These are phyloP conservation scores for Cisticola juncidis DNA, from an alignment of 2,113 vertebrate genomes.

Conservation along the genomic window DNA sequence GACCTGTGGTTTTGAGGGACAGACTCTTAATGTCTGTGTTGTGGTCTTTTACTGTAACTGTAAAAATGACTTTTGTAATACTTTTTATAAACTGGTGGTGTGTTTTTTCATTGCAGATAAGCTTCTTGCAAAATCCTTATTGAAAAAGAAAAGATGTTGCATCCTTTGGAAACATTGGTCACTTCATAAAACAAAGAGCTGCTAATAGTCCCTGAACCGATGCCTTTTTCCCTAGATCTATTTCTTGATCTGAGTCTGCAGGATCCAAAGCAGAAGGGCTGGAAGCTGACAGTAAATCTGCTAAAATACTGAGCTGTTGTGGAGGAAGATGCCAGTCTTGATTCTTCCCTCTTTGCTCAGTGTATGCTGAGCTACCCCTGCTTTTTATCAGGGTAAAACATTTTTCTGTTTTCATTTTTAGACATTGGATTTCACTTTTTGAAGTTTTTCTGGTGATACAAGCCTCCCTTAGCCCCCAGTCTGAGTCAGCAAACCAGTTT, in stretches of 20 bases:
- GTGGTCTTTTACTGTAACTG: slow-evolving; percentile 61
- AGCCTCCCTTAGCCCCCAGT: background rate
- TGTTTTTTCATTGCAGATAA: slow-evolving; percentile 40
- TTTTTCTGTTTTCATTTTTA: background rate
- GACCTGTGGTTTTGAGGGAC: slow-evolving; percentile 51
- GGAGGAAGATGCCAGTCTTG: background rate
- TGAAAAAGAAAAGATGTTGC: slow-evolving; percentile 20
- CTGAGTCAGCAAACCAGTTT: background rate
- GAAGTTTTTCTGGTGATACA: background rate
- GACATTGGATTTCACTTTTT: background rate
- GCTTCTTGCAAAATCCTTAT: slow-evolving; percentile 38
- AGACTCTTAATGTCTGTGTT: slow-evolving; percentile 46
- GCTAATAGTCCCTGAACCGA: background rate
- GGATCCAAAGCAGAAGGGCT: slow-evolving; percentile 11
- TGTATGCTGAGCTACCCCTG: background rate
- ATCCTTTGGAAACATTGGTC: slow-evolving; percentile 20
- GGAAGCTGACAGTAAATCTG: slow-evolving; percentile 11
- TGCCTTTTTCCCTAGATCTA: slow-evolving; percentile 15
- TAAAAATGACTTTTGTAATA: slow-evolving; percentile 60
- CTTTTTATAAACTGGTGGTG: background rate
- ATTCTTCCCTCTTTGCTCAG: background rate
- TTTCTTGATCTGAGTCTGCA: background rate
- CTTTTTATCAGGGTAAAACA: background rate
- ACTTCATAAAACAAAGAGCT: slow-evolving; percentile 34
- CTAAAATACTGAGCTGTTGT: background rate